phyloP scores from a whole-genome alignment of 2,113 vertebrate species.

The Propithecus coquereli region DNA sequence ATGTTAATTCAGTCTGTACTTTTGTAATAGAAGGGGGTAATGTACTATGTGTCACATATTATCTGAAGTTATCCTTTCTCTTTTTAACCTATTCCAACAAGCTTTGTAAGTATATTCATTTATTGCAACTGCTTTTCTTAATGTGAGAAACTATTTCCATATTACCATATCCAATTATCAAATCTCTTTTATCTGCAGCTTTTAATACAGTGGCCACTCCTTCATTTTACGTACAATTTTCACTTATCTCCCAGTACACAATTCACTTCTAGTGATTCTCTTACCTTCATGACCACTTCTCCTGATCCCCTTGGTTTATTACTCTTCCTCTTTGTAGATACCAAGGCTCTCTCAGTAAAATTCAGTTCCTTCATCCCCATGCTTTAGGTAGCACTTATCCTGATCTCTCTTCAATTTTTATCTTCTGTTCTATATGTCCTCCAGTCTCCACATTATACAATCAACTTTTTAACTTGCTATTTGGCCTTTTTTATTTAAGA shows the following conservation, averaged over 20 bases:
- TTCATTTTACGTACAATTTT: neutral
- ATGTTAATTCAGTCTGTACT: neutral
- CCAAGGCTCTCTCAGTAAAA: neutral
- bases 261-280: neutral
- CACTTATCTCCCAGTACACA: neutral
- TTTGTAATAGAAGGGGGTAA: neutral
- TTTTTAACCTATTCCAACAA: neutral
- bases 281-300: neutral
- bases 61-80: neutral
- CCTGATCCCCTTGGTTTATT: neutral
- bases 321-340: neutral
- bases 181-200: neutral
- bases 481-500: neutral
- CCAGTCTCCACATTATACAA: neutral
- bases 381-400: neutral
- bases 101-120: too few relatives aligned
- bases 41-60: neutral
- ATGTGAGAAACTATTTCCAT: neutral
- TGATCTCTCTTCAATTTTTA: neutral
- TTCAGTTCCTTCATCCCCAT: too few relatives aligned
- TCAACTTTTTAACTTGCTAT: neutral
- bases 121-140: neutral
- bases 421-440: neutral
- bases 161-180: neutral
- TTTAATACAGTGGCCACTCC: neutral